Percentiles rank a stretch among this genome's conserved stretches.
Conservation (phyloP, 2,888 invertebrate genomes). For the Ormyrus thymus region DNA sequence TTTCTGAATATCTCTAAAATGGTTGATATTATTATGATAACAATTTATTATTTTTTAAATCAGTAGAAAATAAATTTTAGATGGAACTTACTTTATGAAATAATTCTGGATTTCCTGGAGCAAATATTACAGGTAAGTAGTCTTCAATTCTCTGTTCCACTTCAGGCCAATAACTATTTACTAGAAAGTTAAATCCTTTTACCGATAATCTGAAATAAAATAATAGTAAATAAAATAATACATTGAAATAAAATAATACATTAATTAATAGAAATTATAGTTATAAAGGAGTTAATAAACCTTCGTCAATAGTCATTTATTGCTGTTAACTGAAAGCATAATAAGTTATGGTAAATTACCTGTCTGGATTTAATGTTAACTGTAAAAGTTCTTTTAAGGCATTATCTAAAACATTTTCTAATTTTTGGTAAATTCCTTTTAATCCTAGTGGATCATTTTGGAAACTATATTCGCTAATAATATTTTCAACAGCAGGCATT, state of each 20-base stretch:
- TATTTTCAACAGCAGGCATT: constrained; percentile 81
- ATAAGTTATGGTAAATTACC: constrained; percentile 60
- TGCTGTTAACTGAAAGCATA: too few relatives aligned
- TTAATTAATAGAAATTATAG: too few relatives aligned
- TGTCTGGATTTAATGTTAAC: constrained; percentile 68
- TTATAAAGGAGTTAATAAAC: too few relatives aligned
- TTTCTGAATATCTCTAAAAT: constrained; percentile 79
- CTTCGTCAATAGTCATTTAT: too few relatives aligned
- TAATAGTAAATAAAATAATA: too few relatives aligned
- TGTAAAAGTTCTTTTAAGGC: constrained; percentile 78
- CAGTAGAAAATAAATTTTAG: constrained; percentile 30
- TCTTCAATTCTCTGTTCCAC: constrained; percentile 87
- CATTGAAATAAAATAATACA: constrained; percentile 61
- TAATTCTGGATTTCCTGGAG: constrained; percentile 92
- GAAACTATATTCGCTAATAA: constrained; percentile 83
- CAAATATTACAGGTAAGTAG: constrained; percentile 90
- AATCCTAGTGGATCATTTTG: constrained; percentile 81
- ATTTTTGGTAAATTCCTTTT: constrained; percentile 82
- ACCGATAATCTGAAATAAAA: constrained; percentile 72
- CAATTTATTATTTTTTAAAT: constrained; percentile 1
- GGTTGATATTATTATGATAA: neutral
- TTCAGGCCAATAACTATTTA: constrained; percentile 92
- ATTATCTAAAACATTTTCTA: constrained; percentile 83
- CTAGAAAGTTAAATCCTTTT: constrained; percentile 84
- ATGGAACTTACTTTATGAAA: constrained; percentile 81